Conservation (phyloP, 1,140 invertebrate species). For the Mesaphorura yosii region DNA sequence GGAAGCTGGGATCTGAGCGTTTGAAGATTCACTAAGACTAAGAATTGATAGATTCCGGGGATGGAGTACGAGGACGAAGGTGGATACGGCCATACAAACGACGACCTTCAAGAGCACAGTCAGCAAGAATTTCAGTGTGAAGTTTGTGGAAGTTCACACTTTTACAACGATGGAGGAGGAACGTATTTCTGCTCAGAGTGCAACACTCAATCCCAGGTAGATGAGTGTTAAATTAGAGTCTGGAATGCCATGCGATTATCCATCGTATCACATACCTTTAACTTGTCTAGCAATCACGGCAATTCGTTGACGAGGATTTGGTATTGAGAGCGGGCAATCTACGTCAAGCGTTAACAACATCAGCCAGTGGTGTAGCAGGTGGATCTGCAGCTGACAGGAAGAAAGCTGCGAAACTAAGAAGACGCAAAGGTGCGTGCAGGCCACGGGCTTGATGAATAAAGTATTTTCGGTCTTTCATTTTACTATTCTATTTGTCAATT, state of each 20-base stretch:
- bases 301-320: conserved; percentile 5
- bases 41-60: too few relatives aligned
- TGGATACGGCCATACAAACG: too few relatives aligned
- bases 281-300: background rate
- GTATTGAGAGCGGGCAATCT: conserved; percentile 8
- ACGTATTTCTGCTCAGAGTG: conserved; percentile 45
- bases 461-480: conserved; percentile 1
- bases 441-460: conserved; percentile 1
- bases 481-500: conserved; percentile 10
- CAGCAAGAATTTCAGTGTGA: too few relatives aligned
- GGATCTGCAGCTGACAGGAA: too few relatives aligned
- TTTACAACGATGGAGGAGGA: conserved; percentile 39
- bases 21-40: too few relatives aligned
- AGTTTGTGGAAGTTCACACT: conserved; percentile 40
- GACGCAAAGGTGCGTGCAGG: conserved; percentile 31
- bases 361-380: too few relatives aligned
- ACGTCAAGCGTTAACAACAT: conserved; percentile 38
- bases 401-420: too few relatives aligned
- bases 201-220: conserved; percentile 42
- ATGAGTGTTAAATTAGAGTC: background rate
- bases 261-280: background rate
- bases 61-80: too few relatives aligned
- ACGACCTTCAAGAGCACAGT: too few relatives aligned
- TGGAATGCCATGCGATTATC: background rate
- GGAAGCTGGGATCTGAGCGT: too few relatives aligned